Percentiles rank a stretch among this genome's conserved stretches.
Evolutionary conservation across 2,888 invertebrate genomes (phyloP).

Genomic region (Melikaiella ostensackeni): DNA sequence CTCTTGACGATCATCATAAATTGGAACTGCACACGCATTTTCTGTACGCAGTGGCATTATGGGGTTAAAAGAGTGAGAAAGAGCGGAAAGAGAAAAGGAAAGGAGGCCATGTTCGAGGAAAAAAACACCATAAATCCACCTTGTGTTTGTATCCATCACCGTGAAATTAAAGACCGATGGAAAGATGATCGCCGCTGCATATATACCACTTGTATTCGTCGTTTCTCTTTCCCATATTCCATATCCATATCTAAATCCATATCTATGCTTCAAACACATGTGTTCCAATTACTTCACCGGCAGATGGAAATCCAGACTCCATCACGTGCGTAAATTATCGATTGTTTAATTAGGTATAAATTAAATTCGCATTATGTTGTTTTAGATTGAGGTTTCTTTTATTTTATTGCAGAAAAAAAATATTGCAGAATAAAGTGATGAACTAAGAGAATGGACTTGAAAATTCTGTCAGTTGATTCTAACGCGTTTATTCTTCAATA

Average conservation of each 20-base stretch:
- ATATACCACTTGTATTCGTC: conserved; percentile 43
- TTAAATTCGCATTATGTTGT: background rate
- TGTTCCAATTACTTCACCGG: conserved; percentile 7
- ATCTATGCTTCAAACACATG: conserved; percentile 13
- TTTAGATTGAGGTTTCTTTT: background rate
- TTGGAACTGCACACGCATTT: conserved; percentile 56
- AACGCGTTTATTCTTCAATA: too few relatives aligned
- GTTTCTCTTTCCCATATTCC: conserved; percentile 8
- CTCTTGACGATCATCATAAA: conserved; percentile 54
- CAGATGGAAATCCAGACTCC: background rate
- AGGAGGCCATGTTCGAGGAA: conserved; percentile 36
- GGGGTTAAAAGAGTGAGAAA: background rate
- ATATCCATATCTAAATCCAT: background rate
- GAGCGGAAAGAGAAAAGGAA: conserved; percentile 18
- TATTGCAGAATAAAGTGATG: too few relatives aligned
- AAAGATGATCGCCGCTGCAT: conserved; percentile 55
- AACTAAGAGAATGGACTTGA: too few relatives aligned
- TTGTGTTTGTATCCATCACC: conserved; percentile 61
- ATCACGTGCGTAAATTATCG: background rate
- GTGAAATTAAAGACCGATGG: conserved; percentile 68
- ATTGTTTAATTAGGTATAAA: conserved; percentile 13
- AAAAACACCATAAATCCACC: conserved; percentile 64
- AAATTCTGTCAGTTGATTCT: too few relatives aligned
- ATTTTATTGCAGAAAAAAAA: too few relatives aligned
- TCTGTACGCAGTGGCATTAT: conserved; percentile 45